phyloP scores from a whole-genome alignment of 2,797 vertebrate species.

The Syngnathus rostellatus region DNA sequence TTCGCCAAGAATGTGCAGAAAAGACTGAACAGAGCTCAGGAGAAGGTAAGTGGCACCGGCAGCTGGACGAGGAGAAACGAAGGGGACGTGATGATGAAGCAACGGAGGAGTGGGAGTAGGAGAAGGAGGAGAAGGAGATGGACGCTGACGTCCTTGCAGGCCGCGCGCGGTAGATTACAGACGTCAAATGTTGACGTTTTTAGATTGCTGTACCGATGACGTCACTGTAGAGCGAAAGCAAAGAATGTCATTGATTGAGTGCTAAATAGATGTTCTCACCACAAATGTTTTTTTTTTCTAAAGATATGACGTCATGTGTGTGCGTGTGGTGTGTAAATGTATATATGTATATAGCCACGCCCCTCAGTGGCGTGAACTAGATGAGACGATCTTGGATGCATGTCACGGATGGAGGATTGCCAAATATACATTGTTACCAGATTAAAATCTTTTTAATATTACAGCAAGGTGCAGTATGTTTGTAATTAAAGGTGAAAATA shows the following conservation, averaged over 20 bases:
- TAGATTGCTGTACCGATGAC: constrained; percentile 6
- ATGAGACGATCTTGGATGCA: too few relatives aligned
- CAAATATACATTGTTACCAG: too few relatives aligned
- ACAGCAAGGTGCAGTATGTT: too few relatives aligned
- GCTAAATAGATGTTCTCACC: not conserved
- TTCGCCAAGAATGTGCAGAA: constrained; percentile 98
- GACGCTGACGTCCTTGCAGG: not conserved
- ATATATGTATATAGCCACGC: too few relatives aligned
- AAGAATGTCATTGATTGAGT: not conserved
- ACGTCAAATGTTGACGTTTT: not conserved
- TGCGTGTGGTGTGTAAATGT: too few relatives aligned
- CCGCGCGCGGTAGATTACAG: not conserved
- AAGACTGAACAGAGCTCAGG: constrained; percentile 84
- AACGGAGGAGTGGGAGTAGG: not conserved
- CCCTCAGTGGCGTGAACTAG: too few relatives aligned
- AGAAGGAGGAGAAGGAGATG: not conserved
- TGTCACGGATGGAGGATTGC: too few relatives aligned
- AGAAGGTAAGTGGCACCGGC: constrained; percentile 74
- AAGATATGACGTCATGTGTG: not conserved
- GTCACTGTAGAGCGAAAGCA: constrained; percentile 8
- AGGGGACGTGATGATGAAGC: not conserved
- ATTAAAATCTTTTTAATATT: too few relatives aligned
- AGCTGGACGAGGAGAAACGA: fast-evolving
- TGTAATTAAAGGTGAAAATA: too few relatives aligned
- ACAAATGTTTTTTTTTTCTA: too few relatives aligned